Evolutionary conservation across 2,888 invertebrate genomes (phyloP), one percentile per base, ranked within the genome.

Genomic region (Petrolisthes cinctipes): DNA sequence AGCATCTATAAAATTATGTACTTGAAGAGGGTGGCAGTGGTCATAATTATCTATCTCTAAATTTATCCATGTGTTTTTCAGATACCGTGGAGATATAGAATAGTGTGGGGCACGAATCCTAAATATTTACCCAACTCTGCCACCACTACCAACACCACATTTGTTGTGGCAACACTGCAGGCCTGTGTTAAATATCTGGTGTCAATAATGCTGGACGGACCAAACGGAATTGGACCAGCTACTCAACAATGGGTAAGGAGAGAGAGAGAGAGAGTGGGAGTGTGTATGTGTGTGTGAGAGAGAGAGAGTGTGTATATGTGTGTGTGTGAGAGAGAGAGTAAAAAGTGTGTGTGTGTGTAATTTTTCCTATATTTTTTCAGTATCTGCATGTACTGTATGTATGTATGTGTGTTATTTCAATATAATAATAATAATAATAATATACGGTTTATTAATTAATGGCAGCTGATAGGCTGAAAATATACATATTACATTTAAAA

Each of bases 151-250:
- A 86, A 86, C 68, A 89, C 88, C n/a, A 81, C 89, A n/a, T 75
- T 81, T 53, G 53, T 83, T 0, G 93, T 97, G 11, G 93, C 94
- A 5, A 93, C 95, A 76, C 92, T 97, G 91, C 94, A 95, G 91
- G 94, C 96, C 0, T 97, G 97, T 91, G 95, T 96, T 92, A 94
- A 94, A 0, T 97, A 97, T 92, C 92, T 95, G 85, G 95, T 97
- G 92, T 94, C 95, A 5, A 95, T 96, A 5, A 85, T 90, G 91
- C 85, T 90, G 57, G 82, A 78, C 17, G 89, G 82, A 1, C 91
- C 91, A 4, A 57, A 86, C 53, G 91, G 91, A 7, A 81, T 88
- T 61, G 91, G 91, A 1, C 91, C 90, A 3, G 76, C 82, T 53
- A 83, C 54, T 4, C 53, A 76, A 68, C 71, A 71, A 17, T 23